Conservation (phyloP, 2,888 invertebrate genomes). For the Dryococelus australis region DNA sequence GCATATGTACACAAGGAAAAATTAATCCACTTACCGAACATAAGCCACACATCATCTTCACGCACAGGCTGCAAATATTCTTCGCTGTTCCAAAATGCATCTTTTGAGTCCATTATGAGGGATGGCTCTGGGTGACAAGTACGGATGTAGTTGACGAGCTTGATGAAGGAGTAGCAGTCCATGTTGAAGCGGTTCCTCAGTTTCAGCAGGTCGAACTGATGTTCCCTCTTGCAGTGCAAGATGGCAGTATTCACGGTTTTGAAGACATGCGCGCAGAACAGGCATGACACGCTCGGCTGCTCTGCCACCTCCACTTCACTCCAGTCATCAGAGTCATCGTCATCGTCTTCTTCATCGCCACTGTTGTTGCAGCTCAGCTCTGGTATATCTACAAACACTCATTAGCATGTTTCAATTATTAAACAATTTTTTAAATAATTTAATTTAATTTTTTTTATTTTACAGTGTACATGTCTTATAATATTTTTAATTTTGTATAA, state of each 20-base stretch:
- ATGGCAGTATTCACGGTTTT: conserved; percentile 70
- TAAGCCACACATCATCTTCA: conserved; percentile 81
- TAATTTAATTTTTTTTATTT: no score
- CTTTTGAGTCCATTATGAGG: conserved; percentile 62
- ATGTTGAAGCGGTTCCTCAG: conserved; percentile 75
- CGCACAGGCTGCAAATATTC: conserved; percentile 77
- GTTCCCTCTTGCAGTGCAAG: conserved; percentile 70
- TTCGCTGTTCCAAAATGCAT: conserved; percentile 75
- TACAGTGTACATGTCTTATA: no score
- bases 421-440: no score
- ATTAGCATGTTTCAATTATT: no score
- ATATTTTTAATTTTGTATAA: no score
- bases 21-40: conserved; percentile 68
- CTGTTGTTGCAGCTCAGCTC: conserved; percentile 29
- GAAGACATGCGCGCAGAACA: conserved; percentile 74
- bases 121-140: conserved; percentile 66
- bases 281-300: conserved; percentile 65
- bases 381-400: not conserved
- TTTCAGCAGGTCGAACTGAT: conserved; percentile 70
- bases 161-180: conserved; percentile 73
- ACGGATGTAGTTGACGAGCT: conserved; percentile 80
- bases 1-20: no score
- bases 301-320: conserved; percentile 63
- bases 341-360: conserved; percentile 47
- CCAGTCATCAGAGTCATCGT: conserved; percentile 62